A percentile compares a stretch with the other conserved stretches of the same genome.
Conservation (phyloP, 2,797 vertebrate species). For the Numenius phaeopus region DNA sequence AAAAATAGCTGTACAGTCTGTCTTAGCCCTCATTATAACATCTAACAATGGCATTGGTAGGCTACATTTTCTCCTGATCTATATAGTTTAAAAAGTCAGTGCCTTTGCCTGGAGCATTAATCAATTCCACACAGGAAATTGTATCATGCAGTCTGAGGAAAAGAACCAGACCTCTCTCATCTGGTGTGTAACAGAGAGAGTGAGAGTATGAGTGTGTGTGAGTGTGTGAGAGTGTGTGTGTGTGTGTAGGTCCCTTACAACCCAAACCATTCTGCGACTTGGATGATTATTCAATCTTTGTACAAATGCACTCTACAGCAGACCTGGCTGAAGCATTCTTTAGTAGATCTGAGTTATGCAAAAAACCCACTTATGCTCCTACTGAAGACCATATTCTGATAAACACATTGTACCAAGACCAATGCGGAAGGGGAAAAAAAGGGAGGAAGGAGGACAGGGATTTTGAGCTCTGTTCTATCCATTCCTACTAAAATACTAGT, state of each 20-base stretch:
- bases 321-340: background rate
- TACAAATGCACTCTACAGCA: background rate
- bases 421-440: background rate
- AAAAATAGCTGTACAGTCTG: background rate
- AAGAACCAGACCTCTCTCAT: background rate
- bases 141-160: background rate
- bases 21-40: background rate
- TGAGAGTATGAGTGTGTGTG: background rate
- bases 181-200: background rate
- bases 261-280: background rate
- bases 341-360: background rate
- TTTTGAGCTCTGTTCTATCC: background rate
- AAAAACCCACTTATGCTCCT: background rate
- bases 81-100: background rate
- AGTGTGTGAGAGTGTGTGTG: no score
- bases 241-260: background rate
- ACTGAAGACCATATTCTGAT: background rate
- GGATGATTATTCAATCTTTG: background rate
- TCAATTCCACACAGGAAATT: background rate
- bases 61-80: background rate
- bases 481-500: background rate
- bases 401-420: background rate
- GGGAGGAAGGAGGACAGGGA: accelerated
- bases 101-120: background rate
- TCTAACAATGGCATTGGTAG: accelerated